phyloP scores from a whole-genome alignment of 2,113 vertebrate species.

The Alexandromys fortis region DNA sequence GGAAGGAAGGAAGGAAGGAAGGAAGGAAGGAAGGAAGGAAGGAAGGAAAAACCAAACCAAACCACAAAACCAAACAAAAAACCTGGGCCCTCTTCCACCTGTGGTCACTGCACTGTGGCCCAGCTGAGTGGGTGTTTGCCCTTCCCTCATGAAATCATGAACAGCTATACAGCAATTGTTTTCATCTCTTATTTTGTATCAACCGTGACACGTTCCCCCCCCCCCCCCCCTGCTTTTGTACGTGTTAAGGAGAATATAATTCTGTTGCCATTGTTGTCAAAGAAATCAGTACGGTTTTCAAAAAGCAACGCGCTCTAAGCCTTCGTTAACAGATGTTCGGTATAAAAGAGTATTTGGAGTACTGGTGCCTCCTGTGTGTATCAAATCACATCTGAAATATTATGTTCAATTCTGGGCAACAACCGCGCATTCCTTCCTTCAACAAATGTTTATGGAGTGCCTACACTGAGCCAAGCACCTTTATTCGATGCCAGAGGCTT shows the following conservation, averaged over 20 bases:
- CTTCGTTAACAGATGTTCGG: constrained; percentile 39
- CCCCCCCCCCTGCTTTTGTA: neutral
- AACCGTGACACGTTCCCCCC: neutral
- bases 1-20: rapidly evolving
- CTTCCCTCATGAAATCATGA: constrained; percentile 40
- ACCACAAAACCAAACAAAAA: neutral
- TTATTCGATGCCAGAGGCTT: constrained; percentile 25
- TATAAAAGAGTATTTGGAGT: constrained; percentile 29
- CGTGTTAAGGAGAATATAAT: neutral
- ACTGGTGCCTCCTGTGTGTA: constrained; percentile 20
- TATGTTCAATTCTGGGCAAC: constrained; percentile 59
- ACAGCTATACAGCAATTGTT: constrained; percentile 41
- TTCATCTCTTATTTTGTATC: constrained; percentile 39
- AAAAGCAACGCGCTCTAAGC: neutral
- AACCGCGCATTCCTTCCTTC: constrained; percentile 53
- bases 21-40: too few relatives aligned
- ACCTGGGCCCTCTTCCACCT: neutral
- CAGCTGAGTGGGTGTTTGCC: neutral
- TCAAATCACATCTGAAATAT: constrained; percentile 63
- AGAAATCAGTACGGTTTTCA: constrained; percentile 4
- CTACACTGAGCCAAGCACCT: constrained; percentile 44
- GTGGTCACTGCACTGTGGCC: neutral
- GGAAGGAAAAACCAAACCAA: neutral
- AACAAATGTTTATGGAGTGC: constrained; percentile 55
- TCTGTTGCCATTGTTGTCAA: constrained; percentile 17